A percentile compares a stretch with the other conserved stretches of the same genome.
Evolutionary conservation across 2,797 vertebrate genomes (phyloP).

Genomic region (Rhadinocentrus ornatus): DNA sequence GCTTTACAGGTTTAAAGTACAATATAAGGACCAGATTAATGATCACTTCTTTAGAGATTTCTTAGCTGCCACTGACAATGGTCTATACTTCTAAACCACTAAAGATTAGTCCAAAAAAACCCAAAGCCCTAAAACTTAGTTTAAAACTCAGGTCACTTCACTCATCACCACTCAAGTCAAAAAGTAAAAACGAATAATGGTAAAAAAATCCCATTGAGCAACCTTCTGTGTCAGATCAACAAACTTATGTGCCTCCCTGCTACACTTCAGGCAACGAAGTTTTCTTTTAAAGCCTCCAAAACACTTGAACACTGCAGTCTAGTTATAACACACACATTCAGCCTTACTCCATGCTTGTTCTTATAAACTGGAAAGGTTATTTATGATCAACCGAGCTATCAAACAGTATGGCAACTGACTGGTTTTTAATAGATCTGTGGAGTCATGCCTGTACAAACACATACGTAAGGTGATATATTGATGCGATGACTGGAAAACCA

Average conservation of each 20-base stretch:
- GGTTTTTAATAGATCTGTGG: constrained; percentile 46
- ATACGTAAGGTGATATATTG: constrained; percentile 2
- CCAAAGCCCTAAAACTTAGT: background rate
- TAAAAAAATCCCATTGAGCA: background rate
- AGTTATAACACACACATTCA: constrained; percentile 1
- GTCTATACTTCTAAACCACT: background rate
- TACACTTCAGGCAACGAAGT: background rate
- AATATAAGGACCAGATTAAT: background rate
- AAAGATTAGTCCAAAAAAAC: background rate
- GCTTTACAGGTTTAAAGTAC: background rate
- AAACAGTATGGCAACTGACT: constrained; percentile 50
- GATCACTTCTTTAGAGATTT: background rate
- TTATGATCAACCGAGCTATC: constrained; percentile 58
- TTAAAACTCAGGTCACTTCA: background rate
- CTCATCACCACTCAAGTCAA: background rate
- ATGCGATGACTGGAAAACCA: too few species aligned
- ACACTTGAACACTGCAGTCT: background rate
- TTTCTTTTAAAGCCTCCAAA: background rate
- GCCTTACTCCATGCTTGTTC: constrained; percentile 18
- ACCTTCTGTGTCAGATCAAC: background rate
- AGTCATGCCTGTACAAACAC: constrained; percentile 33
- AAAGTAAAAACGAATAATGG: background rate
- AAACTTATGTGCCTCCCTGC: background rate
- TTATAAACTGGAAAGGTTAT: constrained; percentile 55
- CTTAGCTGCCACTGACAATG: background rate